Percentiles rank a stretch among this genome's conserved stretches.
Conservation (phyloP, 2,113 vertebrate species). For the Gorsachius goisagi region DNA sequence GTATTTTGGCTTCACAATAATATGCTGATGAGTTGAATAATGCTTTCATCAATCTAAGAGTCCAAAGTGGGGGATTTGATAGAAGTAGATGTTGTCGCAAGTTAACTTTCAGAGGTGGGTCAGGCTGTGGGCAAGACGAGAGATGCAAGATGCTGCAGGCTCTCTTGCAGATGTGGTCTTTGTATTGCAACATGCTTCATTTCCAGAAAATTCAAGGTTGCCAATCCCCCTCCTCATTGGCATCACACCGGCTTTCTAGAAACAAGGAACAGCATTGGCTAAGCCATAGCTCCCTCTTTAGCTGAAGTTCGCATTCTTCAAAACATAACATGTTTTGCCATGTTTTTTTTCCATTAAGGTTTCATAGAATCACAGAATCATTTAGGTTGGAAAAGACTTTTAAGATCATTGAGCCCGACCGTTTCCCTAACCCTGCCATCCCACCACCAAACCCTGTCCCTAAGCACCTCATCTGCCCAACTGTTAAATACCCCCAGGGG, state of each 20-base stretch:
- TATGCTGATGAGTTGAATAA: neutral
- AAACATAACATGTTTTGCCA: fast-evolving
- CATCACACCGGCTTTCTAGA: neutral
- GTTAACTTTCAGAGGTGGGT: neutral
- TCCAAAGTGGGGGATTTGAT: neutral
- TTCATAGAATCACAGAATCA: too few relatives aligned
- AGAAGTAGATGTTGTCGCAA: neutral
- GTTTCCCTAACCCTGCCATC: too few relatives aligned
- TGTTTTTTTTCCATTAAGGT: neutral
- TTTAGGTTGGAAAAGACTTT: too few relatives aligned
- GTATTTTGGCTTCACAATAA: neutral
- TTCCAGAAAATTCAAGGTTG: neutral
- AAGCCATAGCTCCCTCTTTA: neutral
- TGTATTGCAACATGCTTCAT: neutral
- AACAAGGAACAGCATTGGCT: neutral
- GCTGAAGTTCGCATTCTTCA: neutral
- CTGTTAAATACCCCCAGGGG: too few relatives aligned
- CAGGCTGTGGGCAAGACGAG: neutral
- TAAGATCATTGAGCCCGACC: too few relatives aligned
- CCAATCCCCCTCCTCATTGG: neutral
- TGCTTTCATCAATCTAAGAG: neutral
- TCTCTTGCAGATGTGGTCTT: neutral
- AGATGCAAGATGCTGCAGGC: neutral
- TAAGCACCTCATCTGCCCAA: too few relatives aligned
- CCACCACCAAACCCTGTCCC: too few relatives aligned